A percentile compares a stretch with the other conserved stretches of the same genome.
These are phyloP conservation scores for Acrobasis repandana DNA, from an alignment of 2,888 invertebrate genomes.

Conservation along the genomic window DNA sequence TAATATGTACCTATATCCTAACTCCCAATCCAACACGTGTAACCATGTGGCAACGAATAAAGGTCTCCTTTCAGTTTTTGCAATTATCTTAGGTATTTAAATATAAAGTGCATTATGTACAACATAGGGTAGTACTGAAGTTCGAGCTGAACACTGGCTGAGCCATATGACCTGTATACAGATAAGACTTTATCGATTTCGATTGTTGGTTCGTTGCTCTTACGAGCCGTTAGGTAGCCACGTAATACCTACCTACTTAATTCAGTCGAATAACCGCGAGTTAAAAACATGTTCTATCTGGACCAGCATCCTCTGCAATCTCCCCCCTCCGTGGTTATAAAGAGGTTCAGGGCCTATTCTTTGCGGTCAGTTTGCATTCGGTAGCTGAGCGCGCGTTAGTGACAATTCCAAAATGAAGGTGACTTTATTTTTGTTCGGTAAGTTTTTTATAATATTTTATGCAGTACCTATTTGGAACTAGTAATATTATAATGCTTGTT, in stretches of 20 bases:
- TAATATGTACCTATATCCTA: too few species aligned
- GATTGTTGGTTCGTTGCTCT: constrained; percentile 31
- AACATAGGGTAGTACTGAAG: too few species aligned
- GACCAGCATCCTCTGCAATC: constrained; percentile 23
- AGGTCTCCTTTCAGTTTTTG: too few species aligned
- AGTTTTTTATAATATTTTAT: constrained; percentile 37
- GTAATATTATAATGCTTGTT: background rate
- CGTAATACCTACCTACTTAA: background rate
- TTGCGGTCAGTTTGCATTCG: constrained; percentile 50
- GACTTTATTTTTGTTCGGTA: constrained; percentile 64
- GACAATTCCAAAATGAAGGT: constrained; percentile 58
- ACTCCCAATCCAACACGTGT: too few species aligned
- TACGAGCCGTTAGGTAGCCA: background rate
- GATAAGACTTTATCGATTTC: constrained; percentile 3
- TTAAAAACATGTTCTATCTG: constrained; percentile 20
- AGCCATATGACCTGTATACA: constrained; percentile 3
- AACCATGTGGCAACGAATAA: too few species aligned
- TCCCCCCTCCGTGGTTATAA: constrained; percentile 53
- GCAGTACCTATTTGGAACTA: background rate
- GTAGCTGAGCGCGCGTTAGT: constrained; percentile 45
- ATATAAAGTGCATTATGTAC: too few species aligned
- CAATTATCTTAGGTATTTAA: too few species aligned
- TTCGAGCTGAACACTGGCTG: background rate
- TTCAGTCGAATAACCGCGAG: background rate
- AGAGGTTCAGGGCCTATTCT: constrained; percentile 42